Percentiles rank a stretch among this genome's conserved stretches.
Conservation (phyloP, 2,113 vertebrate genomes). For the Oncorhynchus mykiss region DNA sequence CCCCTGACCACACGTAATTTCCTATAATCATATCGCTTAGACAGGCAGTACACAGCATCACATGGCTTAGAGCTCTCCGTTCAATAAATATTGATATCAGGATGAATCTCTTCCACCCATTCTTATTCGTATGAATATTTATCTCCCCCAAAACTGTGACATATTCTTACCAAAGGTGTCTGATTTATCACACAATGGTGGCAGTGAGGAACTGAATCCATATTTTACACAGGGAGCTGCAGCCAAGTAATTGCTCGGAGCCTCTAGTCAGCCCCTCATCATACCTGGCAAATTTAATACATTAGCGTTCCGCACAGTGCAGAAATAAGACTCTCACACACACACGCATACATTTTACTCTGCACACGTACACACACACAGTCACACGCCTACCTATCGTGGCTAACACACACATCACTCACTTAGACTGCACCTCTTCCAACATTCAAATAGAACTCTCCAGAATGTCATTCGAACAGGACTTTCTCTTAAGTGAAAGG, state of each 20-base stretch:
- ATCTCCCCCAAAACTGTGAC: too few species aligned
- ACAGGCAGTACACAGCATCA: neutral
- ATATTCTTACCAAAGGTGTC: too few species aligned
- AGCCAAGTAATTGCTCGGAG: neutral
- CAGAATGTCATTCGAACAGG: too few species aligned
- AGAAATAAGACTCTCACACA: constrained; percentile 41
- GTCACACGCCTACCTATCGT: neutral
- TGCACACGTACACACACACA: constrained; percentile 6
- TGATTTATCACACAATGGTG: too few species aligned
- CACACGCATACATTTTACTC: neutral
- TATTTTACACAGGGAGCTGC: too few species aligned
- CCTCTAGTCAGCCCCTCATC: constrained; percentile 45
- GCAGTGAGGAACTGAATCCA: too few species aligned
- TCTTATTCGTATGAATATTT: too few species aligned
- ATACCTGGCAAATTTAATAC: constrained; percentile 72
- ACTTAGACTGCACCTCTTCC: too few species aligned
- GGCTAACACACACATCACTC: too few species aligned
- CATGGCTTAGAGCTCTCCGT: neutral
- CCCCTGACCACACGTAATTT: constrained; percentile 25
- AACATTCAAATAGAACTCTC: too few species aligned
- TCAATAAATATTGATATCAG: neutral
- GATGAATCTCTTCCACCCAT: too few species aligned
- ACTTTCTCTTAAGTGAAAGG: too few species aligned
- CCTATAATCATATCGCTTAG: constrained; percentile 33
- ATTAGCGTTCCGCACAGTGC: constrained; percentile 63